Evolutionary conservation across 2,888 invertebrate species (phyloP).

Genomic region (Strigamia crassipes): DNA sequence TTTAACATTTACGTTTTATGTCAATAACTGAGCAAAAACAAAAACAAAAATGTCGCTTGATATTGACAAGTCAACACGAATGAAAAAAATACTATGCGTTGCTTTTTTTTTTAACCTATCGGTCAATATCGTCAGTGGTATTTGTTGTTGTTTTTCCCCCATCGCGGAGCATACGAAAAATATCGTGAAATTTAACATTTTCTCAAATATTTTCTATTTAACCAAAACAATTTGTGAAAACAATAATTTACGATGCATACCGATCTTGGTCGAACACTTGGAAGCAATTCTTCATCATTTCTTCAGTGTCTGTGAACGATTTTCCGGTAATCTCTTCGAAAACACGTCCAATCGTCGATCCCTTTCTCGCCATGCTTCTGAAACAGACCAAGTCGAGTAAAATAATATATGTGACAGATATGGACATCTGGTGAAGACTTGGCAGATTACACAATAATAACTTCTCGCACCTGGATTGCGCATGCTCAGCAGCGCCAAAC

Average conservation of each 20-base stretch:
- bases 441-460: too few relatives aligned
- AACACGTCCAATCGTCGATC: constrained; percentile 29
- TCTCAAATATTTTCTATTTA: too few relatives aligned
- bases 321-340: constrained; percentile 25
- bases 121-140: neutral
- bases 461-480: too few relatives aligned
- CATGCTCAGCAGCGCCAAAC: neutral
- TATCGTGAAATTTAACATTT: too few relatives aligned
- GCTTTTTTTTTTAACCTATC: neutral
- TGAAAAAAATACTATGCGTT: neutral
- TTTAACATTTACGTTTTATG: neutral
- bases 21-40: neutral
- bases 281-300: constrained; percentile 49
- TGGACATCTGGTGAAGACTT: constrained; percentile 14
- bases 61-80: constrained; percentile 18
- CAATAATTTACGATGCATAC: neutral
- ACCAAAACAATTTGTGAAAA: neutral
- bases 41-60: neutral
- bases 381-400: neutral
- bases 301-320: constrained; percentile 35
- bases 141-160: too few relatives aligned
- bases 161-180: too few relatives aligned
- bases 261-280: constrained; percentile 48
- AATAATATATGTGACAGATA: too few relatives aligned
- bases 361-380: constrained; percentile 38